Percentiles rank a stretch among this genome's conserved stretches.
Conservation (phyloP, 2,113 vertebrate genomes). For the Neogale vison region DNA sequence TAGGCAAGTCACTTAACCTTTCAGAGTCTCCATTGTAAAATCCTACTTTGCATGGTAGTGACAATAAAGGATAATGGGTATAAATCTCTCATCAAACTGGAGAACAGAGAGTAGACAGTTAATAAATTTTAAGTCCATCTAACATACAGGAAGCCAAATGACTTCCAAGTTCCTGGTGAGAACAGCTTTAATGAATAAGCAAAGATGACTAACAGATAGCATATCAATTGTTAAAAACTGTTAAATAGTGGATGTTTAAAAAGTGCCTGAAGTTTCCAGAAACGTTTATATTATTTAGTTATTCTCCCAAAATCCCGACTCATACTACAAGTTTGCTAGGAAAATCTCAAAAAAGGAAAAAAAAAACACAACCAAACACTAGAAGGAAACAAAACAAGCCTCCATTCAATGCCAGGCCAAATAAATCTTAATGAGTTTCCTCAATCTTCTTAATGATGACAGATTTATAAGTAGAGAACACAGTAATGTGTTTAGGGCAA, state of each 20-base stretch:
- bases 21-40: conserved; percentile 16
- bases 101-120: not conserved
- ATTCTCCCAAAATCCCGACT: not conserved
- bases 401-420: not conserved
- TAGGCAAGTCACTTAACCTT: conserved; percentile 17
- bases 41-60: not conserved
- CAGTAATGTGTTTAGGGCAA: not conserved
- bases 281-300: conserved; percentile 12
- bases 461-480: not conserved
- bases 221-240: conserved; percentile 4
- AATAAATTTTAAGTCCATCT: not conserved
- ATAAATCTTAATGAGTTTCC: conserved; percentile 19
- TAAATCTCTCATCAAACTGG: not conserved
- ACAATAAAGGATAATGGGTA: not conserved
- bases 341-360: conserved; percentile 30
- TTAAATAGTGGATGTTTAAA: not conserved
- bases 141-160: not conserved
- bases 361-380: not conserved
- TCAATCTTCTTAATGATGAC: conserved; percentile 6
- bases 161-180: conserved; percentile 10
- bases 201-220: conserved; percentile 13
- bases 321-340: conserved; percentile 16
- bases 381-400: not conserved
- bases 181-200: not conserved
- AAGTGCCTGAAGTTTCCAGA: not conserved